Evolutionary conservation across 2,797 vertebrate species (phyloP), one percentile per base, ranked within the genome.

Genomic region (Setipinna tenuifilis): DNA sequence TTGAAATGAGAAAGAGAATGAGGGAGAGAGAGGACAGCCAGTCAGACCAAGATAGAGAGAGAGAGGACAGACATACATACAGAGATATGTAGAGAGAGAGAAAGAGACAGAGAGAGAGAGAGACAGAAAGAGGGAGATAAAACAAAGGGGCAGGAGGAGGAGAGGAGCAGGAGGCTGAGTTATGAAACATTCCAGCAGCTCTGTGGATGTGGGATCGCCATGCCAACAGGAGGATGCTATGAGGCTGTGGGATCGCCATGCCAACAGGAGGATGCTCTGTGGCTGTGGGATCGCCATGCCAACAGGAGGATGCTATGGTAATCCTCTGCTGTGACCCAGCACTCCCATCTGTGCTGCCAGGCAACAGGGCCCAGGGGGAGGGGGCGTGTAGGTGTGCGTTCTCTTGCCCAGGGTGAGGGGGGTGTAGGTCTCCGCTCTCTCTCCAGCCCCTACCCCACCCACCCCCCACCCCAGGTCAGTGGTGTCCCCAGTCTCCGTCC

Each of bases 141-240:
- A 11, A 12, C 6, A 23, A 2, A 7, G n/a, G 12, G 23, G 62
- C 50, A 16, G 14, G 50, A 54, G n/a, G 62, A 25, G n/a, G 61
- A 14, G 23, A 14, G 23, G 11, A 65, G 62, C 62, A 65, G 9
- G 7, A 28, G 23, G 2, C 9, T 65, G 62, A 75, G 16, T 75
- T 41, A 35, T 31, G 68, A 16, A 41, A 28, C 68, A 75, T 75
- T 17, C 68, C 68, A 75, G 28, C 68, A 75, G 62, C 62, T 28
- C 62, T 65, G 62, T n/a, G 25, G 62, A 12, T 28, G 62, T 2
- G 62, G 62, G 62, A 65, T 65, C 68, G 16, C 28, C 68, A 75
- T 75, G 68, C 68, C 68, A 75, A 75, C 68, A 5, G 31, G 16
- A 75, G 28, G 68, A 75, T 75, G 68, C 68, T 17, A 75, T 75